Conservation (phyloP, 2,888 invertebrate species). For the Sarcophaga variegata region DNA sequence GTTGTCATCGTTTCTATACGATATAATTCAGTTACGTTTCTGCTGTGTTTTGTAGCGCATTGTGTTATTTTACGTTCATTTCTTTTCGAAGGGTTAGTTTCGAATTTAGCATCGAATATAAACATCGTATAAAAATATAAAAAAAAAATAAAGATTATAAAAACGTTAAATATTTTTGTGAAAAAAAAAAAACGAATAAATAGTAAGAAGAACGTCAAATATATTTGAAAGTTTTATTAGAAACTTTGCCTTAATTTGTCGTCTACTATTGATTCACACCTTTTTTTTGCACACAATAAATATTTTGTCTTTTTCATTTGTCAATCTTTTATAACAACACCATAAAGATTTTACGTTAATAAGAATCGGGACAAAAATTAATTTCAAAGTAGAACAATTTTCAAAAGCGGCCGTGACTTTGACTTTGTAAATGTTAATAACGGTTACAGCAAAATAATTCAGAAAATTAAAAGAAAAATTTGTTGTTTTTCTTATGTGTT, state of each 20-base stretch:
- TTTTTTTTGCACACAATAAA: conserved; percentile 29
- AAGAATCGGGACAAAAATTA: conserved; percentile 16
- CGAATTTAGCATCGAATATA: conserved; percentile 55
- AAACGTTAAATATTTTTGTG: conserved; percentile 67
- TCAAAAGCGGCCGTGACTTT: conserved; percentile 59
- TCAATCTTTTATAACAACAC: conserved; percentile 32
- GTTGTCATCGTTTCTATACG: conserved; percentile 35
- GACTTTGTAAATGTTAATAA: conserved; percentile 54
- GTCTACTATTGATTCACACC: conserved; percentile 48
- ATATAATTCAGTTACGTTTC: conserved; percentile 71
- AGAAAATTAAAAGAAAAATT: neutral
- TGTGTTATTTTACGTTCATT: conserved; percentile 38
- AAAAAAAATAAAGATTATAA: conserved; percentile 57
- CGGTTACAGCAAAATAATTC: conserved; percentile 34
- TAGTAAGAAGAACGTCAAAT: neutral
- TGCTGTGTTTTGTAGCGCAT: conserved; percentile 67
- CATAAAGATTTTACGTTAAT: conserved; percentile 35
- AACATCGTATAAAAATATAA: conserved; percentile 63
- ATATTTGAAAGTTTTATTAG: conserved; percentile 20
- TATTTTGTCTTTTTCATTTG: neutral
- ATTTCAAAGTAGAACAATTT: conserved; percentile 48
- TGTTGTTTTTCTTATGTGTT: neutral
- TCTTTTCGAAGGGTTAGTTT: conserved; percentile 56
- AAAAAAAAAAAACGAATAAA: conserved; percentile 15
- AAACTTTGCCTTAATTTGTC: conserved; percentile 42